A percentile compares a stretch with the other conserved stretches of the same genome.
These are phyloP conservation scores for Athripsodes cinereus DNA, from an alignment of 2,888 invertebrate genomes.

Conservation along the genomic window DNA sequence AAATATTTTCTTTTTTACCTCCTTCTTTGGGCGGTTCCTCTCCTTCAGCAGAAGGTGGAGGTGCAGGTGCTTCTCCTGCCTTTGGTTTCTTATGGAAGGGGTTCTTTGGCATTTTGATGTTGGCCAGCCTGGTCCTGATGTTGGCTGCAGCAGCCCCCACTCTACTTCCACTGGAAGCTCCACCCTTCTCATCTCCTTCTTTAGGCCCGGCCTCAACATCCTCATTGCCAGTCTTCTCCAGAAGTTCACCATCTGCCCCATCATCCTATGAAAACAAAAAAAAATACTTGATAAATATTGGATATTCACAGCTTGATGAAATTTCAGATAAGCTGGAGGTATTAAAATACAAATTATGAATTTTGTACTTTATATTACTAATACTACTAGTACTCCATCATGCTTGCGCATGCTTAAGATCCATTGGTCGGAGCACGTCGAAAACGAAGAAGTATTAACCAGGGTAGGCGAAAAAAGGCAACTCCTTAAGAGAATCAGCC, in stretches of 20 bases:
- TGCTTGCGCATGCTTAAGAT: no score
- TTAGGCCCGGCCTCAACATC: slow-evolving; percentile 28
- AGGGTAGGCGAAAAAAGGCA: no score
- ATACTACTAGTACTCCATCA: no score
- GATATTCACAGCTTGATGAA: no score
- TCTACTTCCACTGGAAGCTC: neutral
- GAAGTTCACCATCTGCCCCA: slow-evolving; percentile 42
- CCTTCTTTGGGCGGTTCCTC: slow-evolving; percentile 22
- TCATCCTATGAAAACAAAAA: no score
- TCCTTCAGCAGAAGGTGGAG: slow-evolving; percentile 30
- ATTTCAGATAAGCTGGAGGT: no score
- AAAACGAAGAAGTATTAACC: no score
- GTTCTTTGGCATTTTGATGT: neutral
- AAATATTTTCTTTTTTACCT: neutral
- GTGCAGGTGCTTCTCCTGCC: neutral
- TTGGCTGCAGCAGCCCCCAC: neutral
- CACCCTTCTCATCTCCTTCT: slow-evolving; percentile 30
- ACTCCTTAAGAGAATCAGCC: no score
- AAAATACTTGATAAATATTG: no score
- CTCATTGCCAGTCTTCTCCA: slow-evolving; percentile 38
- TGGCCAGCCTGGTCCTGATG: neutral
- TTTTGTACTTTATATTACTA: no score
- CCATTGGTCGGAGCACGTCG: no score
- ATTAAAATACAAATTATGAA: no score
- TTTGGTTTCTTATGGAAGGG: neutral